Conservation (phyloP, 2,888 invertebrate genomes). For the Drosophila rubida region DNA sequence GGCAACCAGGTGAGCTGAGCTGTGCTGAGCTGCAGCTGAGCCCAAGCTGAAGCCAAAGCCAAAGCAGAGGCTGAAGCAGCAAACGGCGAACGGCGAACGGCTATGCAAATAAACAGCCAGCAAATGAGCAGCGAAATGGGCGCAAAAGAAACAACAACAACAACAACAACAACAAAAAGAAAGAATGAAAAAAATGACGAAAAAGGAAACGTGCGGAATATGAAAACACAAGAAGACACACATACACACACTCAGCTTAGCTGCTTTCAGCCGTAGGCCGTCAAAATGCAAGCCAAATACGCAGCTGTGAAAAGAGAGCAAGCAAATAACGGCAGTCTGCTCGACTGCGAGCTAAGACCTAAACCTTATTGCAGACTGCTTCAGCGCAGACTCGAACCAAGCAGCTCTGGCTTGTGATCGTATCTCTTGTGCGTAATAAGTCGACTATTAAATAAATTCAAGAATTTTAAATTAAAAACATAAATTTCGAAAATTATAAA, state of each 20-base stretch:
- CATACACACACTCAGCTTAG: slow-evolving; percentile 4
- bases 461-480: too few species aligned
- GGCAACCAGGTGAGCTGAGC: slow-evolving; percentile 36
- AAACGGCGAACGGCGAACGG: slow-evolving; percentile 35
- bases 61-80: slow-evolving; percentile 12
- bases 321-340: background rate
- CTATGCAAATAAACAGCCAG: slow-evolving; percentile 72
- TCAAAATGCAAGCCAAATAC: slow-evolving; percentile 40
- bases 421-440: too few species aligned
- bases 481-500: too few species aligned
- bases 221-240: slow-evolving; percentile 17
- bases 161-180: background rate
- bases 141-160: background rate
- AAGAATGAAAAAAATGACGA: slow-evolving; percentile 13
- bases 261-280: slow-evolving; percentile 16
- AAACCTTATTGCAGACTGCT: too few species aligned
- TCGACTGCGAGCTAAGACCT: background rate
- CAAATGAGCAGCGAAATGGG: slow-evolving; percentile 65
- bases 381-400: too few species aligned
- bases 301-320: slow-evolving; percentile 13
- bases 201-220: slow-evolving; percentile 6
- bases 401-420: too few species aligned
- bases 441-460: too few species aligned
- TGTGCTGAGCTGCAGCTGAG: slow-evolving; percentile 33
- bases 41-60: slow-evolving; percentile 18